Evolutionary conservation across 1,140 invertebrate genomes (phyloP).

Genomic region (Sitobion miscanthi): DNA sequence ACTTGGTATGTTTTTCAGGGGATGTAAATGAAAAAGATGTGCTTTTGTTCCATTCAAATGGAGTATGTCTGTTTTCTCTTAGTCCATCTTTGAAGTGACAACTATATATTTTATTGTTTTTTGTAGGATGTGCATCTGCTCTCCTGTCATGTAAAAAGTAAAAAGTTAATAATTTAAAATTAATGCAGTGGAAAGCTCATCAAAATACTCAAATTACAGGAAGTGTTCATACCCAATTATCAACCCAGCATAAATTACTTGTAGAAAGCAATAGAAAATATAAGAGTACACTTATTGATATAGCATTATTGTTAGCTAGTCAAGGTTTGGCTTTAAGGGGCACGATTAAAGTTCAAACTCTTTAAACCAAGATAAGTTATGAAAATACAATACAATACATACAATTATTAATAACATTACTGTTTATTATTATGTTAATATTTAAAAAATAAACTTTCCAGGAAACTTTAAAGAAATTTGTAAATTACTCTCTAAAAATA

Average conservation of each 20-base stretch:
- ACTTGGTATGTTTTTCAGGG: too few species aligned
- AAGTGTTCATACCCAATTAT: slow-evolving; percentile 5
- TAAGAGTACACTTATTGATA: slow-evolving; percentile 4
- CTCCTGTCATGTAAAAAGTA: too few species aligned
- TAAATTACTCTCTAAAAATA: slow-evolving; percentile 14
- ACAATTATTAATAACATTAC: not conserved
- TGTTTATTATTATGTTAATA: not conserved
- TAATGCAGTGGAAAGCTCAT: not conserved
- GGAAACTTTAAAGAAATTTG: slow-evolving; percentile 23
- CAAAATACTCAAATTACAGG: not conserved
- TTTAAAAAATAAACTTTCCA: slow-evolving; percentile 13
- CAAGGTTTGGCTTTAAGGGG: slow-evolving; percentile 18
- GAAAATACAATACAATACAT: not conserved
- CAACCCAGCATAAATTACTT: not conserved
- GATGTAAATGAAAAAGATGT: too few species aligned
- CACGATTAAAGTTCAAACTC: not conserved
- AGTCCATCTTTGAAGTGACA: too few species aligned
- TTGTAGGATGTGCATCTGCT: too few species aligned
- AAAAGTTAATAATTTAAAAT: too few species aligned
- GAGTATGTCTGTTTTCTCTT: too few species aligned
- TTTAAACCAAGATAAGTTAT: not conserved
- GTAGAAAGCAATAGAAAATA: slow-evolving; percentile 33
- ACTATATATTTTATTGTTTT: too few species aligned
- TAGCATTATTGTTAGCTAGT: not conserved
- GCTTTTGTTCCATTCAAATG: too few species aligned